Conservation (phyloP, 1,140 invertebrate species). For the Zaprionus nigranus region DNA sequence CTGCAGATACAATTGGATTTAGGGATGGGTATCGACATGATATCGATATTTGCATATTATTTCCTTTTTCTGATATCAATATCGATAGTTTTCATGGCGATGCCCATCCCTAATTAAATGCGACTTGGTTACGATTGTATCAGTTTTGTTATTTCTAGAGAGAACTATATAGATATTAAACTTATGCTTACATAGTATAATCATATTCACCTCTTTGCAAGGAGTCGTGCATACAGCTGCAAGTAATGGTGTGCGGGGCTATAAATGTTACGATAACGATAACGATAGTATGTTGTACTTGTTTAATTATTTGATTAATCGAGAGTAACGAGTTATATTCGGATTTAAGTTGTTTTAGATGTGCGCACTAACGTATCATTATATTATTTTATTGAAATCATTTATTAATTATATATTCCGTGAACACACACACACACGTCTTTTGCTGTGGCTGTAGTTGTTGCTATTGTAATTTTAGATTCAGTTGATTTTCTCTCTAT, state of each 20-base stretch:
- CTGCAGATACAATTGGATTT: background rate
- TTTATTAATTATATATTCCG: slow-evolving; percentile 54
- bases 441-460: slow-evolving; percentile 36
- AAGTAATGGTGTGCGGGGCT: slow-evolving; percentile 73
- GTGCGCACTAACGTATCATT: slow-evolving; percentile 34
- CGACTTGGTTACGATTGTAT: background rate
- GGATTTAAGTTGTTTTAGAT: slow-evolving; percentile 22
- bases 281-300: slow-evolving; percentile 37
- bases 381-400: slow-evolving; percentile 30
- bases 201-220: slow-evolving; percentile 80
- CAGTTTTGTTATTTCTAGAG: background rate
- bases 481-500: slow-evolving; percentile 5
- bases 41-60: too few relatives aligned
- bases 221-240: slow-evolving; percentile 82
- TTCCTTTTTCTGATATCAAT: background rate
- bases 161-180: slow-evolving; percentile 30
- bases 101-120: background rate
- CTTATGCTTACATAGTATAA: slow-evolving; percentile 42
- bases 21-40: background rate
- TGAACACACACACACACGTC: slow-evolving; percentile 49
- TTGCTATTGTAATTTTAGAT: slow-evolving; percentile 14
- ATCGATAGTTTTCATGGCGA: background rate
- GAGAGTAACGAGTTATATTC: slow-evolving; percentile 12
- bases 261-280: slow-evolving; percentile 49
- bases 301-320: slow-evolving; percentile 26